Evolutionary conservation across 1,140 invertebrate genomes (phyloP).

Genomic region (Gryon sp.): DNA sequence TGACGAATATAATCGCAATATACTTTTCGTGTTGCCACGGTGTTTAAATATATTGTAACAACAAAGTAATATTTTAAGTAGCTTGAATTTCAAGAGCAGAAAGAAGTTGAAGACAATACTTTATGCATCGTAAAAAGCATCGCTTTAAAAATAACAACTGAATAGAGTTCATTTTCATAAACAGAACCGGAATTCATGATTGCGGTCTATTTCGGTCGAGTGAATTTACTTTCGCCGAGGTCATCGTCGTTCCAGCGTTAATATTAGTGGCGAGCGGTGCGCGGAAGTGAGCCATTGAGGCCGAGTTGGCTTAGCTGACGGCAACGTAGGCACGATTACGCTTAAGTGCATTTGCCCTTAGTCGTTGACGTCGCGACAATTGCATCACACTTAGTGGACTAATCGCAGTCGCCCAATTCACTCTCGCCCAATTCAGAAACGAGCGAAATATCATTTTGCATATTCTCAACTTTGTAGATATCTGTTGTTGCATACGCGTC

Average conservation of each 20-base stretch:
- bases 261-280: conserved; percentile 60
- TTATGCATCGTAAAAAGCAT: no score
- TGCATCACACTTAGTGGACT: conserved; percentile 58
- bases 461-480: no score
- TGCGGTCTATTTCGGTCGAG: conserved; percentile 62
- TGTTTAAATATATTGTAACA: no score
- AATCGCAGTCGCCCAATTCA: conserved; percentile 38
- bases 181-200: conserved; percentile 52
- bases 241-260: conserved; percentile 60
- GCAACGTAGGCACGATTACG: conserved; percentile 66
- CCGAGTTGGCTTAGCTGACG: conserved; percentile 63
- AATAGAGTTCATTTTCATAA: conserved; percentile 41
- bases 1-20: no score
- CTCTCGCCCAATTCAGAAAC: conserved; percentile 10
- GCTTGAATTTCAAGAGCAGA: no score
- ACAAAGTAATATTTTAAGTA: no score
- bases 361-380: conserved; percentile 64
- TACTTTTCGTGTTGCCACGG: no score
- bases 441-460: conserved; percentile 14
- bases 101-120: no score
- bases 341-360: conserved; percentile 65
- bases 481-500: no score
- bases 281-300: conserved; percentile 66
- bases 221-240: conserved; percentile 65
- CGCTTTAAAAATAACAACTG: conserved; percentile 9